A percentile compares a stretch with the other conserved stretches of the same genome.
Conservation (phyloP, 2,797 vertebrate genomes). For the Hypotaenidia okinawae region DNA sequence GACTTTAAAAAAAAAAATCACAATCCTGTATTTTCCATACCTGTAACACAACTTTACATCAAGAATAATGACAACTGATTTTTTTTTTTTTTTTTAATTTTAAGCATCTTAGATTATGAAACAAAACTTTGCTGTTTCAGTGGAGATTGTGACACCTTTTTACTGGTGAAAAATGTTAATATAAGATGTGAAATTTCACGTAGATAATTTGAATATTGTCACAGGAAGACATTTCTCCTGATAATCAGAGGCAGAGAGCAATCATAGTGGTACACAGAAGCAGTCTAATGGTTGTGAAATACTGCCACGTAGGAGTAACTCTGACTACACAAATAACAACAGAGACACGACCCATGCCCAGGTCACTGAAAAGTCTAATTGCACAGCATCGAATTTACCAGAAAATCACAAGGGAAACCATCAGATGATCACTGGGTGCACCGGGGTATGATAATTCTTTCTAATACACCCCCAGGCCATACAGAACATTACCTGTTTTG, state of each 20-base stretch:
- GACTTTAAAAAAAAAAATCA: background rate
- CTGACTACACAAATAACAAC: background rate
- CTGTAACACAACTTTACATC: background rate
- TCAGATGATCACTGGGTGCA: background rate
- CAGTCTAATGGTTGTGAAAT: background rate
- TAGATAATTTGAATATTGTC: background rate
- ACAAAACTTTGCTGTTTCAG: background rate
- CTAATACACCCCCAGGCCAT: slow-evolving; percentile 17
- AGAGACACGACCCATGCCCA: background rate
- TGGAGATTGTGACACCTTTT: background rate
- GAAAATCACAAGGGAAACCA: slow-evolving; percentile 32
- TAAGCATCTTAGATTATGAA: background rate
- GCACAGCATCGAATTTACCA: slow-evolving; percentile 26
- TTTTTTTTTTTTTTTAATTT: background rate
- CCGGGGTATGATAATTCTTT: background rate
- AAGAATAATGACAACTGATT: background rate
- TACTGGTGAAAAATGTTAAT: background rate
- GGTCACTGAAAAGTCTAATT: slow-evolving; percentile 33
- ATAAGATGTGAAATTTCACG: background rate
- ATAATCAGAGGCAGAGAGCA: background rate
- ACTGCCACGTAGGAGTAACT: background rate
- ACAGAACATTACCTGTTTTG: slow-evolving; percentile 34
- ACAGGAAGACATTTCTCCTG: background rate
- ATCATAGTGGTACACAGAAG: background rate
- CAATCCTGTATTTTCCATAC: background rate